Evolutionary conservation across 2,113 vertebrate species (phyloP).

Genomic region (Cottus gobio): DNA sequence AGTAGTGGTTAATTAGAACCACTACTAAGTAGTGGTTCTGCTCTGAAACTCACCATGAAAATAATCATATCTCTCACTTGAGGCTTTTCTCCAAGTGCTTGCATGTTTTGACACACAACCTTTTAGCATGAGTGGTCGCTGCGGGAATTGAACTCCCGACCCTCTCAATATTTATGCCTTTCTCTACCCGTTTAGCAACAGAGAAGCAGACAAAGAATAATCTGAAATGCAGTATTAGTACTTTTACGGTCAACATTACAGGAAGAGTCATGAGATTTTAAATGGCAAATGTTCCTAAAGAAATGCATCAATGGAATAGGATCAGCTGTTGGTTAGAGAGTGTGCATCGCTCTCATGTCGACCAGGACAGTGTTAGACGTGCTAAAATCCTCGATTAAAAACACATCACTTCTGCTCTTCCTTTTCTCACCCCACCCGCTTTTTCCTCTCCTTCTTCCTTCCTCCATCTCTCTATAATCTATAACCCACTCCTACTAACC

Average conservation of each 20-base stretch:
- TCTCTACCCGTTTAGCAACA: background rate
- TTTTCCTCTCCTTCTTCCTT: background rate
- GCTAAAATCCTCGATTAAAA: conserved; percentile 45
- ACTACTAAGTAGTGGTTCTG: conserved; percentile 9
- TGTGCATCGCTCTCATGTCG: conserved; percentile 25
- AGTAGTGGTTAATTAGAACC: no score
- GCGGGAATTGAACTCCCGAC: conserved; percentile 15
- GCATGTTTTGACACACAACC: background rate
- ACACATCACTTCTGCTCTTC: conserved; percentile 16
- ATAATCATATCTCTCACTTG: background rate
- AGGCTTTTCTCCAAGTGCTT: conserved; percentile 21
- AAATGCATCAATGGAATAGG: background rate
- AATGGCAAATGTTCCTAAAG: background rate
- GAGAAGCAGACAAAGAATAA: background rate
- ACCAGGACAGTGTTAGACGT: conserved; percentile 18
- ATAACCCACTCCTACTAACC: background rate
- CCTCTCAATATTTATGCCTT: conserved; percentile 4
- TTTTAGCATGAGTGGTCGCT: conserved; percentile 1
- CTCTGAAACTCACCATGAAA: conserved; percentile 7
- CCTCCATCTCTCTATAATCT: background rate
- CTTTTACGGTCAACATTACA: background rate
- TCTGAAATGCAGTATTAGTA: background rate
- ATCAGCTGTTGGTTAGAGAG: conserved; percentile 1
- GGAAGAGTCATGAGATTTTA: background rate
- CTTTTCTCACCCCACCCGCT: conserved; percentile 6